Evolutionary conservation across 2,888 invertebrate species (phyloP), one percentile per base, ranked within the genome.

Genomic region (Dysmachus trigonus): DNA sequence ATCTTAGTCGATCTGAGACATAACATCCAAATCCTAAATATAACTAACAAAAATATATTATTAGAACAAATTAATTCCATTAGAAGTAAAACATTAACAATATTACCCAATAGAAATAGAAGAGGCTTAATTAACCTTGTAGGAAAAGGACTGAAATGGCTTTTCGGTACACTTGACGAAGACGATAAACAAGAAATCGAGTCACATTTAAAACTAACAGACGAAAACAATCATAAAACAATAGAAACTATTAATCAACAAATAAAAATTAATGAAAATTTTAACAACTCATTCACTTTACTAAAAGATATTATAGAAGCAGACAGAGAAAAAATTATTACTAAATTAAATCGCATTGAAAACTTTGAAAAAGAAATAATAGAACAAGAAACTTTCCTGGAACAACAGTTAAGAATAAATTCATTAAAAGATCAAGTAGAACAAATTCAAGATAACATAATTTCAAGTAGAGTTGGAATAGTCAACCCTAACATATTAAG

Each of bases 391-490:
- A 4, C 73, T 15, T 86, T 72, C 13, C 18, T 86, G 27, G 86
- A 88, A 22, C 83, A 86, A 79, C 10, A 86, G 30, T 76, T 87
- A 22, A 88, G 86, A 83, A 31, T 87, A 53, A 82, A 86, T 13
- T 31, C 62, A 18, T 47, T 86, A 53, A 83, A 84, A 81, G 74
- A 86, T 4, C 86, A 86, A 85, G 71, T 86, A 73, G 62, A 88
- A 31, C 86, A 87, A 72, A 88, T 88, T 15, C 87, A 86, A 76
- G 84, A 88, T 30, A 87, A 86, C n/a, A 62, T 87, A 30, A 73
- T 85, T 31, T 87, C 87, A 79, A 87, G 87, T 15, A 86, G 87
- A 77, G 27, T 74, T 27, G 85, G 87, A 27, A 87, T 87, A 53
- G 22, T 87, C 0, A 86, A 87, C 13, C 87, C 87, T 0, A 88